Base-by-base conservation (phyloP, 2,797 vertebrate species). In the Leptodactylus fallax region DNA sequence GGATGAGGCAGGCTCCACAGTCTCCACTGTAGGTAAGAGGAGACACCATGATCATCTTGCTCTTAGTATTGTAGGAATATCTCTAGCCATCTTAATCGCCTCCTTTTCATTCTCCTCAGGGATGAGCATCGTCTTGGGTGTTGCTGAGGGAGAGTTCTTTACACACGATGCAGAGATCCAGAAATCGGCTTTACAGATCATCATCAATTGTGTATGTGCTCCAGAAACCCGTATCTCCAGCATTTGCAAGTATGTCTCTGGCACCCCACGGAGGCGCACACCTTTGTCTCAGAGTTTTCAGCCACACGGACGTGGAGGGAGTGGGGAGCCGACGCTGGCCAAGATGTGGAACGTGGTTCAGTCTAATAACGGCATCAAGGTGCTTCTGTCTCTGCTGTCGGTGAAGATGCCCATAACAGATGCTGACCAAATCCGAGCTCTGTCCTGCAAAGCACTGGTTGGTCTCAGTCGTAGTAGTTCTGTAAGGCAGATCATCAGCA, bases 321-420 rank as follows among this genome's bases (percentile, higher is more conserved):
- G 95, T 91, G 97, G 95, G 0, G 98, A 99, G 94, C 97, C 97
- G 53, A 97, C 98, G 0, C 95, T 99, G 88, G 96, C 96, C 51
- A 99, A 99, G 94, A 99, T 99, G 98, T 99, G 98, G 98, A 99
- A 99, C 0, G 97, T 99, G 90, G 98, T 99, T 14, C 98, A 99
- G 92, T 98, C 98, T 65, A 99, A 99, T 94, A 99, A 99, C 0
- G 98, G 98, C 91, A 99, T 99, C 94, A 99, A 99, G 94, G 98
- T 99, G 89, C 95, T 99, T 85, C 94, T 99, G 80, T 99, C 98
- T 0, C 89, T 99, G 91, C 94, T 99, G 85, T 99, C 97, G 0
- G 94, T 99, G 88, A 99, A 99, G 95, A 99, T 98, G 97, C 98
- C 98, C 2, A 99, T 99, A 91, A 99, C 98, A 0, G 98, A 99